phyloP scores from a whole-genome alignment of 2,113 vertebrate genomes.

The Eidolon helvum region DNA sequence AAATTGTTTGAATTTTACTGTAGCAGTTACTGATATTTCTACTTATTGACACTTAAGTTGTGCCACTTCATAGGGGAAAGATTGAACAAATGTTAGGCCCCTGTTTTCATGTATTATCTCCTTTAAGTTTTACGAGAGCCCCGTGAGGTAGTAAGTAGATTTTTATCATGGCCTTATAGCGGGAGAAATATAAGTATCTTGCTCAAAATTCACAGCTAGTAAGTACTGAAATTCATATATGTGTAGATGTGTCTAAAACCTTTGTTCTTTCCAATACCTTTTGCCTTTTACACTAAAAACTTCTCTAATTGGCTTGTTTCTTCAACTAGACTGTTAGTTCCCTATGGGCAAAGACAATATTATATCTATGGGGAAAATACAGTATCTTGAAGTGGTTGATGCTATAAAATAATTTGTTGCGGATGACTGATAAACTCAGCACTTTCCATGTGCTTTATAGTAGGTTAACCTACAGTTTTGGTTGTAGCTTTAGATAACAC shows the following conservation, averaged over 20 bases:
- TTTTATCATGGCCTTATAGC: not conserved
- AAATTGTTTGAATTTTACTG: not conserved
- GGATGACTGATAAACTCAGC: not conserved
- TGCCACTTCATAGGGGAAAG: not conserved
- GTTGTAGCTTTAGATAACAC: slow-evolving; percentile 6
- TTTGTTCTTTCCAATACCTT: not conserved
- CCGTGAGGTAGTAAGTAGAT: not conserved
- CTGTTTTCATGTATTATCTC: not conserved
- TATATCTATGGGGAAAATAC: not conserved
- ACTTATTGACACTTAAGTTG: not conserved
- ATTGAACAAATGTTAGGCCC: not conserved
- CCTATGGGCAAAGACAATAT: not conserved
- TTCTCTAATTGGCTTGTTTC: not conserved
- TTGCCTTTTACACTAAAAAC: not conserved
- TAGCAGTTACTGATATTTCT: not conserved
- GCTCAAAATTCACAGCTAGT: not conserved
- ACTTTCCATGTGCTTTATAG: not conserved
- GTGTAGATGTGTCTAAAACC: not conserved
- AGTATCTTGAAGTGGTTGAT: not conserved
- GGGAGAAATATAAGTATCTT: slow-evolving; percentile 30
- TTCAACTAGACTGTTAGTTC: not conserved
- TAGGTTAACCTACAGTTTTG: slow-evolving; percentile 24
- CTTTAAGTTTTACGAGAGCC: slow-evolving; percentile 3
- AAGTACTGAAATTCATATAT: not conserved
- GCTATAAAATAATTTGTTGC: slow-evolving; percentile 28